phyloP scores from a whole-genome alignment of 2,113 vertebrate genomes.

The Ascaphus truei region DNA sequence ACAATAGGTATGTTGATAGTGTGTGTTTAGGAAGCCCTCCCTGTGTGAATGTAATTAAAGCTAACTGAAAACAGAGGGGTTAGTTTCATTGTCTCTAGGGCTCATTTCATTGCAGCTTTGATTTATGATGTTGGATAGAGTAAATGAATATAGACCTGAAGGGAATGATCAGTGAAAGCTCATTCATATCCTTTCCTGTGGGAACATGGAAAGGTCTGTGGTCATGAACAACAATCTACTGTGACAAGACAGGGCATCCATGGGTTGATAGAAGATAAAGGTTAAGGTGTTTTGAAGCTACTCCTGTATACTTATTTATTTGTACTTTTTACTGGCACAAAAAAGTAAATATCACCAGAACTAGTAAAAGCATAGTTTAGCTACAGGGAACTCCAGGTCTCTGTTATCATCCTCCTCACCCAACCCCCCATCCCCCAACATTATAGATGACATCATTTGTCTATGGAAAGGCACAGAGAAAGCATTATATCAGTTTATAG shows the following conservation, averaged over 20 bases:
- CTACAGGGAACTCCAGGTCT: no score
- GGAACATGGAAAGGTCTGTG: constrained; percentile 16
- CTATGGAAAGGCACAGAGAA: no score
- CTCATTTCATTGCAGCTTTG: constrained; percentile 65
- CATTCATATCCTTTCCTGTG: constrained; percentile 31
- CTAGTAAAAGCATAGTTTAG: no score
- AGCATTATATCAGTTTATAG: no score
- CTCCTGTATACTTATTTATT: no score
- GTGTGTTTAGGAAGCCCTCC: constrained; percentile 52
- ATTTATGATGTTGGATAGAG: constrained; percentile 66
- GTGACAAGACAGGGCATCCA: constrained; percentile 6
- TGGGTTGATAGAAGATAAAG: neutral
- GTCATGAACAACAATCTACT: constrained; percentile 29
- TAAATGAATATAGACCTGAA: constrained; percentile 60
- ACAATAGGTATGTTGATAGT: constrained; percentile 39
- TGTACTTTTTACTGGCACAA: no score
- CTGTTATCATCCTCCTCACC: no score
- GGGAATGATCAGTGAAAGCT: constrained; percentile 22
- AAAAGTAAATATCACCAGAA: no score
- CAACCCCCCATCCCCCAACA: no score
- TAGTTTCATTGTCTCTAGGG: constrained; percentile 63
- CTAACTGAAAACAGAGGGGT: constrained; percentile 69
- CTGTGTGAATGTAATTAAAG: constrained; percentile 90
- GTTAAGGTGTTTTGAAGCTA: no score
- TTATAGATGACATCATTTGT: no score